A percentile compares a stretch with the other conserved stretches of the same genome.
Conservation (phyloP, 1,140 invertebrate species). For the Meloidogyne chitwoodi region DNA sequence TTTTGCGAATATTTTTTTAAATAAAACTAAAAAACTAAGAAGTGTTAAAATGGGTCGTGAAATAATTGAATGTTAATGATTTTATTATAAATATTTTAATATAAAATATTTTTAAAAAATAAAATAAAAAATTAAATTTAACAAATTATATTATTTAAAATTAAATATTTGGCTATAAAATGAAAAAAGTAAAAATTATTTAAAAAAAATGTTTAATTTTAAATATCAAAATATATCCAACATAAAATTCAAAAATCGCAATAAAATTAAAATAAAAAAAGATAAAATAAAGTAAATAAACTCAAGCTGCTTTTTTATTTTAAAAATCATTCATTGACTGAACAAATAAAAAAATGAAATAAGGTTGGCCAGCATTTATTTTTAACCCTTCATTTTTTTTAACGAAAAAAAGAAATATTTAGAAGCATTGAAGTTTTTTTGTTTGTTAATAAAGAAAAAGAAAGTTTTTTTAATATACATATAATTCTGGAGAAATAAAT, state of each 20-base stretch:
- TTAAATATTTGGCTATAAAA: too few relatives aligned
- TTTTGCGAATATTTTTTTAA: background rate
- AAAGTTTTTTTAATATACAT: too few relatives aligned
- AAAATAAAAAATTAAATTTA: too few relatives aligned
- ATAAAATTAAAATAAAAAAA: background rate
- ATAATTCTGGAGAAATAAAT: too few relatives aligned
- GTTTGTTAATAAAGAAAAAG: too few relatives aligned
- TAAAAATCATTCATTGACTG: background rate
- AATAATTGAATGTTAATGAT: background rate
- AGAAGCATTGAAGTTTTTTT: background rate
- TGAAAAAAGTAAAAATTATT: too few relatives aligned
- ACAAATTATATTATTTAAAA: too few relatives aligned
- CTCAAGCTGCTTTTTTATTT: background rate
- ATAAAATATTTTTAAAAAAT: too few relatives aligned
- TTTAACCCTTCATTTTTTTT: background rate
- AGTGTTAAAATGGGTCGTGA: background rate
- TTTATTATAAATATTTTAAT: background rate
- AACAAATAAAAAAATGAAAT: background rate
- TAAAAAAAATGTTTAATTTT: too few relatives aligned
- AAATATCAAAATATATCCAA: too few relatives aligned
- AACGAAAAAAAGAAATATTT: background rate
- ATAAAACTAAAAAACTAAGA: background rate
- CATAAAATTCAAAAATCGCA: too few relatives aligned
- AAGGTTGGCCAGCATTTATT: background rate
- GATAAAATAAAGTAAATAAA: background rate